phyloP scores from a whole-genome alignment of 2,797 vertebrate genomes.

The Phaenicophaeus curvirostris region DNA sequence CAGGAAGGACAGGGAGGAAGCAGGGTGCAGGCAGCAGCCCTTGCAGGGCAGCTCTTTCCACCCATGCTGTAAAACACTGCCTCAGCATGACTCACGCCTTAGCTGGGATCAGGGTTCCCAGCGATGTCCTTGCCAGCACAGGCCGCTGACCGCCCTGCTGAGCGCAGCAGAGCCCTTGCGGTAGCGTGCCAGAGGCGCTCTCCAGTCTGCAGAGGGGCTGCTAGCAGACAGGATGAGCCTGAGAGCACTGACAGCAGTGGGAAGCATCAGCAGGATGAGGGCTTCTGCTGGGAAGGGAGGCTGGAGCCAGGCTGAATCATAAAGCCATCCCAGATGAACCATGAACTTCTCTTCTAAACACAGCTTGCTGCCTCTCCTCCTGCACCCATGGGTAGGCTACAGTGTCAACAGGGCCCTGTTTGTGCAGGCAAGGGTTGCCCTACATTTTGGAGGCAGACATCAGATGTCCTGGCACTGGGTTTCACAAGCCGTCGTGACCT shows the following conservation, averaged over 20 bases:
- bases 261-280: rapidly evolving
- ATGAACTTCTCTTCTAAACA: neutral
- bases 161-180: neutral
- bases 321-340: neutral
- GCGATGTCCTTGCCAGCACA: rapidly evolving
- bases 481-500: conserved; percentile 49
- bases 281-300: neutral
- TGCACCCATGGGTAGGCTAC: neutral
- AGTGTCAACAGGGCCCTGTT: neutral
- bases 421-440: neutral
- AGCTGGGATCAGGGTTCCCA: rapidly evolving
- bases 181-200: neutral
- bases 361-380: neutral
- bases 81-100: neutral
- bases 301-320: neutral
- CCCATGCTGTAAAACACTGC: neutral
- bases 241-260: rapidly evolving
- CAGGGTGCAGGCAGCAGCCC: neutral
- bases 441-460: neutral
- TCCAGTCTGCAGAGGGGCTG: neutral
- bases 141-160: neutral
- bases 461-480: neutral
- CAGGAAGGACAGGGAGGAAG: neutral
- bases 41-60: neutral
- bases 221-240: rapidly evolving